These are phyloP conservation scores for Mamestra configurata DNA, from an alignment of 1,140 invertebrate genomes.

Conservation along the genomic window DNA sequence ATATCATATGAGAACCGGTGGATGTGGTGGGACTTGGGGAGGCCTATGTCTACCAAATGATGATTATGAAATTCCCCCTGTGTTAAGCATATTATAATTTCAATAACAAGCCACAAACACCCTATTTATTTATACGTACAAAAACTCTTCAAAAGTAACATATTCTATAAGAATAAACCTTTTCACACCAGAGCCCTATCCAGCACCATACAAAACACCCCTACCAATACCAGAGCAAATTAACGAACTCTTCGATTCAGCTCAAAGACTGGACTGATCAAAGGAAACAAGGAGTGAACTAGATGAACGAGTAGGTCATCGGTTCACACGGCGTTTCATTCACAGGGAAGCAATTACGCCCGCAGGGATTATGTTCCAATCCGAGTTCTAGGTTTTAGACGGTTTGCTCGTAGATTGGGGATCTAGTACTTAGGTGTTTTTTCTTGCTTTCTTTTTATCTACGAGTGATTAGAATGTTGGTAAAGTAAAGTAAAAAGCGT, in stretches of 20 bases:
- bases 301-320: constrained; percentile 30
- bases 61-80: no score
- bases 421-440: not conserved
- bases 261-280: not conserved
- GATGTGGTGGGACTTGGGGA: no score
- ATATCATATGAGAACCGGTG: no score
- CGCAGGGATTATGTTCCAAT: constrained; percentile 8
- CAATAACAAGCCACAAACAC: no score
- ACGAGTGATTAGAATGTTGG: not conserved
- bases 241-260: constrained; percentile 17
- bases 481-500: no score
- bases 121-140: no score
- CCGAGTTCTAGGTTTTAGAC: not conserved
- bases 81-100: no score
- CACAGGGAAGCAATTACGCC: constrained; percentile 17
- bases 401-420: not conserved
- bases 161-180: not conserved
- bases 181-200: not conserved
- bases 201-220: not conserved
- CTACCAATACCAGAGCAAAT: not conserved
- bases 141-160: not conserved
- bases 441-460: not conserved
- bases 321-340: constrained; percentile 25
- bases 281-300: constrained; percentile 16
- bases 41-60: no score